These are phyloP conservation scores for Pararge aegeria DNA, from an alignment of 1,140 invertebrate genomes.

Conservation along the genomic window DNA sequence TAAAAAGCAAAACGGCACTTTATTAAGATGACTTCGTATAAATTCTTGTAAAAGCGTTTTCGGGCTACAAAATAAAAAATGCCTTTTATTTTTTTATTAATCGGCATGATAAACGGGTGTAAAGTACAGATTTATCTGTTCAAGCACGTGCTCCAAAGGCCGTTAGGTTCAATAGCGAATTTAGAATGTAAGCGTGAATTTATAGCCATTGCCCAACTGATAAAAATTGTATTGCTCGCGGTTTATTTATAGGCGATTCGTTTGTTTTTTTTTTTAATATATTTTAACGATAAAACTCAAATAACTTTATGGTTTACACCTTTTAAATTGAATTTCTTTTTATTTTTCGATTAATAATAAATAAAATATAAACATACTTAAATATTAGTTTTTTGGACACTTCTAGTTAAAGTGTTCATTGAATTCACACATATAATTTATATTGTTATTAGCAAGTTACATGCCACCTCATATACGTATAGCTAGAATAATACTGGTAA, in stretches of 20 bases:
- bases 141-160: slow-evolving; percentile 43
- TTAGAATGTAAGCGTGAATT: slow-evolving; percentile 63
- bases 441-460: too few relatives aligned
- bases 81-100: slow-evolving; percentile 43
- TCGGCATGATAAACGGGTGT: slow-evolving; percentile 44
- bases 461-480: too few relatives aligned
- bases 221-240: slow-evolving; percentile 65
- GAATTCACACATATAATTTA: too few relatives aligned
- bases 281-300: too few relatives aligned
- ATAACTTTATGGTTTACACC: too few relatives aligned
- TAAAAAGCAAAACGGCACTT: slow-evolving; percentile 4
- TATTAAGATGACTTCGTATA: slow-evolving; percentile 23
- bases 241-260: slow-evolving; percentile 52
- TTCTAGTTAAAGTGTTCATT: too few relatives aligned
- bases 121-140: slow-evolving; percentile 51
- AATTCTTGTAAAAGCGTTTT: slow-evolving; percentile 25
- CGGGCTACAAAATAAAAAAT: slow-evolving; percentile 19
- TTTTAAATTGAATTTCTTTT: too few relatives aligned
- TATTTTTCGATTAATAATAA: too few relatives aligned
- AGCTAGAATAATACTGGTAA: too few relatives aligned
- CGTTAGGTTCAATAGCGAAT: slow-evolving; percentile 50
- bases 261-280: slow-evolving; percentile 36
- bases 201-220: slow-evolving; percentile 57
- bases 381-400: too few relatives aligned
- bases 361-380: too few relatives aligned